phyloP scores from a whole-genome alignment of 2,888 invertebrate genomes.

The Thereva nobilitata region DNA sequence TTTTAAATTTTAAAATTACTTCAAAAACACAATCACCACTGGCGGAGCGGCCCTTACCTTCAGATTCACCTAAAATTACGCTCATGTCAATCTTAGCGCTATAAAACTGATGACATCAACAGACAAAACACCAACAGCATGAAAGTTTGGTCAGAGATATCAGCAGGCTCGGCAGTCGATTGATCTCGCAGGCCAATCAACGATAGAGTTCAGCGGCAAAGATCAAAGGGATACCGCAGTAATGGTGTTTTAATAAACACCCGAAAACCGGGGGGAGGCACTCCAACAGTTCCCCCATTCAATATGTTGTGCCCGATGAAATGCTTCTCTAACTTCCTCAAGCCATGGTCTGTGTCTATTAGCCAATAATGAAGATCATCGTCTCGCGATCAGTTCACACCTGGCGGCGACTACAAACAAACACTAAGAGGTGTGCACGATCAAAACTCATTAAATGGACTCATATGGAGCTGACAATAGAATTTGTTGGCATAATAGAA shows the following conservation, averaged over 20 bases:
- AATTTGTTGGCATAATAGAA: constrained; percentile 33
- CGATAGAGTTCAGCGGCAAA: constrained; percentile 25
- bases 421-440: constrained; percentile 29
- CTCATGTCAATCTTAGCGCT: background rate
- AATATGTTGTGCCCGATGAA: background rate
- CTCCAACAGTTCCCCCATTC: constrained; percentile 13
- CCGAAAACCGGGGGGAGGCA: constrained; percentile 1
- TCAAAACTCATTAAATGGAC: constrained; percentile 36
- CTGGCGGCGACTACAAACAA: constrained; percentile 35
- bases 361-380: constrained; percentile 35
- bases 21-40: no score
- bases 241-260: constrained; percentile 32
- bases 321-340: background rate
- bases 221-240: constrained; percentile 22
- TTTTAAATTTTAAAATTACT: no score
- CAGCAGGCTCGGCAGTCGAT: constrained; percentile 10
- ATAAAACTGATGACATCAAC: constrained; percentile 20
- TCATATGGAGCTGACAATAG: constrained; percentile 34
- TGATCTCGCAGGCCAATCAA: constrained; percentile 17
- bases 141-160: constrained; percentile 20
- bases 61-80: constrained; percentile 1
- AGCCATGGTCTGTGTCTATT: constrained; percentile 17
- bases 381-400: constrained; percentile 31
- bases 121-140: constrained; percentile 11
- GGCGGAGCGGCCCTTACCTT: background rate